These are phyloP conservation scores for Tiphia femorata DNA, from an alignment of 2,888 invertebrate genomes.

Conservation along the genomic window DNA sequence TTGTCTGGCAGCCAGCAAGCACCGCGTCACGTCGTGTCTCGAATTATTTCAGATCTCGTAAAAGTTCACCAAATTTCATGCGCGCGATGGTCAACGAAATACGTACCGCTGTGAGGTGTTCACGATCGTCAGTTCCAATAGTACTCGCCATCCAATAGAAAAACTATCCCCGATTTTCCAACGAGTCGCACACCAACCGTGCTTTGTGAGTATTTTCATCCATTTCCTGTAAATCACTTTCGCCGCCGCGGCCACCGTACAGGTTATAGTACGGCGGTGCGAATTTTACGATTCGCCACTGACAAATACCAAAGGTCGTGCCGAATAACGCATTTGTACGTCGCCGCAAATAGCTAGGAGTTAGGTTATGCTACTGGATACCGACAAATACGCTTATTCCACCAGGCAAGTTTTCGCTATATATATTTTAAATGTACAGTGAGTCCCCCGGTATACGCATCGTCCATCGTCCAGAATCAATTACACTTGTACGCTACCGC, in stretches of 20 bases:
- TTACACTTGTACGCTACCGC: too few relatives aligned
- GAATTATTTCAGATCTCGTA: not conserved
- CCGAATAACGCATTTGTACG: constrained; percentile 23
- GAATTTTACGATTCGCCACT: constrained; percentile 19
- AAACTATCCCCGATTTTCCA: too few relatives aligned
- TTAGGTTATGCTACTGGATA: too few relatives aligned
- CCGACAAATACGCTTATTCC: too few relatives aligned
- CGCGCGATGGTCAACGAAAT: not conserved
- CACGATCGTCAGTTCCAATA: not conserved
- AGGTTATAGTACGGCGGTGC: constrained; percentile 1
- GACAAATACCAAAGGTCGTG: constrained; percentile 33
- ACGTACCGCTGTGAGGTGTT: not conserved
- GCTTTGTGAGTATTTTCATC: constrained; percentile 2
- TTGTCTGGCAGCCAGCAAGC: constrained; percentile 13
- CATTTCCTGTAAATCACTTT: not conserved
- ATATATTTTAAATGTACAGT: too few relatives aligned
- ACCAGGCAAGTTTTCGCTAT: too few relatives aligned
- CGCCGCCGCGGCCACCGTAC: not conserved
- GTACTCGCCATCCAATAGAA: too few relatives aligned
- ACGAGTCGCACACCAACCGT: not conserved
- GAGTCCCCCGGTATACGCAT: too few relatives aligned
- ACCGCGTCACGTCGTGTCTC: not conserved
- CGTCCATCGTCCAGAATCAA: too few relatives aligned
- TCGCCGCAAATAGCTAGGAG: too few relatives aligned
- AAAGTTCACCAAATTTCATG: not conserved